phyloP scores from a whole-genome alignment of 2,113 vertebrate species.

The Phyllostomus hastatus region DNA sequence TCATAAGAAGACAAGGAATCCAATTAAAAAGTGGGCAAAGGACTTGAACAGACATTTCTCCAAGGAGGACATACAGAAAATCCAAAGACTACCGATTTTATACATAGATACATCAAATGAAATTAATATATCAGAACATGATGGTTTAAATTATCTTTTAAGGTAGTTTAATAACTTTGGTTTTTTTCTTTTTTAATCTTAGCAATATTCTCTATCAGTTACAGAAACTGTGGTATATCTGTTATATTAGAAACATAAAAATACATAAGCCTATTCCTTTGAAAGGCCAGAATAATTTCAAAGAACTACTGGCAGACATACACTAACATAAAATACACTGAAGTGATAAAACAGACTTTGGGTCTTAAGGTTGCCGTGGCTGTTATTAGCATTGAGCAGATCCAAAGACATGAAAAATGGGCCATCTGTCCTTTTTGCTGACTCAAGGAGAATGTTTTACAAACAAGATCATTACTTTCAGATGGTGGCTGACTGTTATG shows the following conservation, averaged over 20 bases:
- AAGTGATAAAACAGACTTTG: conserved; percentile 3
- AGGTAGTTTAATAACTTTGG: neutral
- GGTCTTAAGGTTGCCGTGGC: neutral
- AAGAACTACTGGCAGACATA: neutral
- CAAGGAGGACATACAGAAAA: no score
- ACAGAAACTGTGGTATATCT: neutral
- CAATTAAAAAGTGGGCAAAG: no score
- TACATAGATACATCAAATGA: neutral
- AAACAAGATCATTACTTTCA: neutral
- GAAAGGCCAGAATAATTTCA: conserved; percentile 30
- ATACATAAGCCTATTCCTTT: neutral
- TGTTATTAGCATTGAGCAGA: neutral
- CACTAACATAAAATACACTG: neutral
- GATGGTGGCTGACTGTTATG: neutral
- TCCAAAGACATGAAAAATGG: conserved; percentile 1
- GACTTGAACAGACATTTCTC: no score
- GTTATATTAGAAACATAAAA: neutral
- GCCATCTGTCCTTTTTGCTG: neutral
- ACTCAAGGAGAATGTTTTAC: conserved; percentile 1
- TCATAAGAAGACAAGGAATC: no score
- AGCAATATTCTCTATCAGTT: neutral
- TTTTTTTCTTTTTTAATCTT: neutral
- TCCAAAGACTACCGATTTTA: neutral
- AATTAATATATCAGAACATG: neutral
- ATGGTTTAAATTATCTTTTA: neutral